Evolutionary conservation across 2,888 invertebrate genomes (phyloP).

Genomic region (Alviniconcha strummeri): DNA sequence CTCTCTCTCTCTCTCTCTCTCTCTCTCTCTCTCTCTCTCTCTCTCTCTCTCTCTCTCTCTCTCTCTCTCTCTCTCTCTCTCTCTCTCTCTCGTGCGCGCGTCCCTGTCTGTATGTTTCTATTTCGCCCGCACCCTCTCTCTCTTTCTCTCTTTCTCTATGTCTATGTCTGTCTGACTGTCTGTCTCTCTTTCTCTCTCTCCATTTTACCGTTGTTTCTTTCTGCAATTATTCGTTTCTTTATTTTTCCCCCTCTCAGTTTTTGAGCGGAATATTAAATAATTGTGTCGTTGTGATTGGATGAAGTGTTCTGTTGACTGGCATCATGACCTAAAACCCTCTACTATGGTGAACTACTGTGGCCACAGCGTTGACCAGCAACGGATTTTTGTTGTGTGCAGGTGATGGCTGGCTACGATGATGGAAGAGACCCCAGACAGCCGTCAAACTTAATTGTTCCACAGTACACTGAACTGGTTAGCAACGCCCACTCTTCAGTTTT

Average conservation of each 20-base stretch:
- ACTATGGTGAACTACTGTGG: too few species aligned
- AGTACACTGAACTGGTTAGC: slow-evolving; percentile 43
- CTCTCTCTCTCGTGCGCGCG: background rate
- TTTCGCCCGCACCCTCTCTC: background rate
- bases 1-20: background rate
- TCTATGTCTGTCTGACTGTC: background rate
- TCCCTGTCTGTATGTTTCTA: background rate
- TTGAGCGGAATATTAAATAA: too few species aligned
- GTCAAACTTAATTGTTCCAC: slow-evolving; percentile 43
- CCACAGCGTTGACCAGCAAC: too few species aligned
- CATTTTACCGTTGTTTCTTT: background rate
- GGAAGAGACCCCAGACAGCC: slow-evolving; percentile 58
- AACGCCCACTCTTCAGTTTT: too few species aligned
- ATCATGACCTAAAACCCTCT: too few species aligned
- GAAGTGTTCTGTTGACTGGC: background rate
- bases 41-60: background rate
- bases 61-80: background rate
- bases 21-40: background rate
- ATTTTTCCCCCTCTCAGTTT: background rate
- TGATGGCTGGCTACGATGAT: slow-evolving; percentile 63
- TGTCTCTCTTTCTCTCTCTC: background rate
- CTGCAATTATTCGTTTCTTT: background rate
- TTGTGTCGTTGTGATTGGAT: background rate
- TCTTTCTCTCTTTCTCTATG: background rate
- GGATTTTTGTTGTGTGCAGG: slow-evolving; percentile 42